These are phyloP conservation scores for Rhyacophila brunnea DNA, from an alignment of 1,140 invertebrate genomes.

Conservation along the genomic window DNA sequence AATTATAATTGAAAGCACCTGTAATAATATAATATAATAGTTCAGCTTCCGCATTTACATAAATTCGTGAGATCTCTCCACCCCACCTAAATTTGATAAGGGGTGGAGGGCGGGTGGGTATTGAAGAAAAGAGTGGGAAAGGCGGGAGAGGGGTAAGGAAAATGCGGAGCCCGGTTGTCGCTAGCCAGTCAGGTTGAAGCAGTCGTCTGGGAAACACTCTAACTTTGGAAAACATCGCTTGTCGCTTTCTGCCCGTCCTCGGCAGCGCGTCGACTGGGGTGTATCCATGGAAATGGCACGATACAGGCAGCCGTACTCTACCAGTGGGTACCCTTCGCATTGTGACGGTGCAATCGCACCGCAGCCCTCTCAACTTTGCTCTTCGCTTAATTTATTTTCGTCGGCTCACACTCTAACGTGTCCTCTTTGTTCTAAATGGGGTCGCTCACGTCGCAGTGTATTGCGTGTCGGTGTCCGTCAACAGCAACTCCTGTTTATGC, in stretches of 20 bases:
- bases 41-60: slow-evolving; percentile 6
- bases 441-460: too few species aligned
- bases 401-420: too few species aligned
- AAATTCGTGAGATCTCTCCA: slow-evolving; percentile 3
- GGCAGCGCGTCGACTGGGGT: slow-evolving; percentile 13
- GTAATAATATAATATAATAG: too few species aligned
- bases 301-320: slow-evolving; percentile 31
- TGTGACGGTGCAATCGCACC: too few species aligned
- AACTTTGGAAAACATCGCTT: slow-evolving; percentile 5
- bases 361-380: too few species aligned
- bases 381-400: too few species aligned
- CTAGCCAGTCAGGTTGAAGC: slow-evolving; percentile 31
- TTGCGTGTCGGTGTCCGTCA: too few species aligned
- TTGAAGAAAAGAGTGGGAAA: not conserved
- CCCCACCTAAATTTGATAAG: not conserved
- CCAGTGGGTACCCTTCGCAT: slow-evolving; percentile 20
- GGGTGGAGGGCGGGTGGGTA: not conserved
- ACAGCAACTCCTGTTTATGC: too few species aligned
- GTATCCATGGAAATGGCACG: slow-evolving; percentile 37
- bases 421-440: too few species aligned
- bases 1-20: too few species aligned
- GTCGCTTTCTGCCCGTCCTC: not conserved
- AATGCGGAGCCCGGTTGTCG: slow-evolving; percentile 18
- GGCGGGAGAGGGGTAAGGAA: slow-evolving; percentile 9
- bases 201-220: slow-evolving; percentile 33